Evolutionary conservation across 2,797 vertebrate species (phyloP), one percentile per base, ranked within the genome.

Genomic region (Myripristis jacobus): DNA sequence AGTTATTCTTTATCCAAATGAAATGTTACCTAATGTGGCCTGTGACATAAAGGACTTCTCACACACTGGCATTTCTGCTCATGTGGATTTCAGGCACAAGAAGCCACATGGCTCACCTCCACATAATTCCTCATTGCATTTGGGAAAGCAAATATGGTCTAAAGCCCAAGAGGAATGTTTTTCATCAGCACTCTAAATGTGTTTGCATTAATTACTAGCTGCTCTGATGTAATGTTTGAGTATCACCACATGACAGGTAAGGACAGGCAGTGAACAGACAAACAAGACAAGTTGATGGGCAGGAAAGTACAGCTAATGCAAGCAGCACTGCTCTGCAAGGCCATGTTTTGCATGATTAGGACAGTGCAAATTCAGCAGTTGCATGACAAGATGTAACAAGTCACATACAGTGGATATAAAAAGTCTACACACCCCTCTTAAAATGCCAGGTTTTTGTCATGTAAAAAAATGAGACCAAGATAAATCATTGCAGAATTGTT

Each of bases 51-150:
- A 8, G 2, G 47, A 10, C 19, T 25, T 59, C 9, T 11, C 36
- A 21, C 6, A 25, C 21, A 25, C 11, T 18, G 25, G 38, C 25
- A 43, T 54, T 22, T 31, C 58, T 16, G 6, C 47, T 50, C 6
- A 21, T 50, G 13, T 2, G 8, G 47, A n/a, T n/a, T n/a, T 5
- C 43, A 66, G 21, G 54, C 34, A 52, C 51, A 52, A 55, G 54
- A 62, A 44, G 67, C 65, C 73, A 71, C 59, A n/a, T n/a, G n/a
- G n/a, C n/a, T n/a, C 48, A 57, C 41, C 31, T 0, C 1, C 38
- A 27, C 13, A 18, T 55, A 18, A 34, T 34, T 36, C 18, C 38
- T 19, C 12, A 60, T 47, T 55, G 65, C 58, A 64, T 2, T 1
- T 48, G 12, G 31, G 13, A 66, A 43, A 58, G 29, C 38, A 65